A percentile compares a stretch with the other conserved stretches of the same genome.
These are phyloP conservation scores for Camponotus vicinus DNA, from an alignment of 1,140 invertebrate genomes.

Conservation along the genomic window DNA sequence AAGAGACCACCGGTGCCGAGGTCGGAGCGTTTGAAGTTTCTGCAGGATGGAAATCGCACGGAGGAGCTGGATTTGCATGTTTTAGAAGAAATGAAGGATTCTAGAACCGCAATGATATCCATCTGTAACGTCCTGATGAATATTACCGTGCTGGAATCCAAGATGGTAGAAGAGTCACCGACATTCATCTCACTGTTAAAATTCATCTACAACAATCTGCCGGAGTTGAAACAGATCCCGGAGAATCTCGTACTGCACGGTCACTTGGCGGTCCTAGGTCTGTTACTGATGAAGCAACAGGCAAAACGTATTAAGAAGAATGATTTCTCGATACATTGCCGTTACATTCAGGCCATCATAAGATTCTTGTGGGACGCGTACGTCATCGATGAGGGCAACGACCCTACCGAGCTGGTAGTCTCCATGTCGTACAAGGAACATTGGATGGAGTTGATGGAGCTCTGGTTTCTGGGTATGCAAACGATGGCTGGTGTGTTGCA, in stretches of 20 bases:
- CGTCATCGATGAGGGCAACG: constrained; percentile 94
- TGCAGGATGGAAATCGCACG: constrained; percentile 90
- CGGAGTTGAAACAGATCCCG: constrained; percentile 93
- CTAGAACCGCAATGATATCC: constrained; percentile 93
- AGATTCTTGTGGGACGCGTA: constrained; percentile 97
- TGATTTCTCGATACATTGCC: constrained; percentile 92
- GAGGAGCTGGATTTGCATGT: constrained; percentile 90
- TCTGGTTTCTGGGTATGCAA: constrained; percentile 98
- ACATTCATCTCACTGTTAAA: constrained; percentile 93
- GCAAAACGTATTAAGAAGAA: constrained; percentile 93
- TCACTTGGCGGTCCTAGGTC: constrained; percentile 93
- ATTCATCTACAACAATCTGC: constrained; percentile 95
- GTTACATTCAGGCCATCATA: constrained; percentile 95
- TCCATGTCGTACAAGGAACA: constrained; percentile 94
- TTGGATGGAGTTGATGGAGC: constrained; percentile 95
- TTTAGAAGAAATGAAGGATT: constrained; percentile 93
- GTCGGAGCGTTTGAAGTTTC: constrained; percentile 91
- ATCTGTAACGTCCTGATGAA: constrained; percentile 97
- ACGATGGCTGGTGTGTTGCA: constrained; percentile 93
- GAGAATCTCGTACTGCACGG: constrained; percentile 95
- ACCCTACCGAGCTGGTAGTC: constrained; percentile 92
- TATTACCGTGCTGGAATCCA: constrained; percentile 94
- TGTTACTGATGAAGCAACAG: constrained; percentile 94
- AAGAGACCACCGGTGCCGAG: constrained; percentile 93
- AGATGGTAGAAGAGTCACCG: constrained; percentile 91